phyloP scores from a whole-genome alignment of 2,113 vertebrate genomes.

The Brevimyrus niger region DNA sequence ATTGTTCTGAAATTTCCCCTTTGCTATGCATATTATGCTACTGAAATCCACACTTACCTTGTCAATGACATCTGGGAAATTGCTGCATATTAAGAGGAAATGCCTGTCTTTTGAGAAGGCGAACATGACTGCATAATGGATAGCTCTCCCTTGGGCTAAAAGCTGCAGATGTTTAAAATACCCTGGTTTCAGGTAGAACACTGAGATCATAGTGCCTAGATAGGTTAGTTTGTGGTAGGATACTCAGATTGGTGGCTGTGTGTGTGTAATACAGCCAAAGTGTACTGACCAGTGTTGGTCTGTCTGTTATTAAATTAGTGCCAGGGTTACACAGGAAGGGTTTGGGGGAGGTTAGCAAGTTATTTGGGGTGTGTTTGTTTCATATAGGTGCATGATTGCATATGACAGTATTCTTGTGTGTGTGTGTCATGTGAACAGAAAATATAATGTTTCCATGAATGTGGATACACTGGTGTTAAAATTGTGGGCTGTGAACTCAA shows the following conservation, averaged over 20 bases:
- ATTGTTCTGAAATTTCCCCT: conserved; percentile 88
- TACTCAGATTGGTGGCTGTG: background rate
- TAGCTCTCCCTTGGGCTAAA: conserved; percentile 48
- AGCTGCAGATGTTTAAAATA: conserved; percentile 36
- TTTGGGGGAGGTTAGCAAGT: background rate
- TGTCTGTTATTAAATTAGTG: background rate
- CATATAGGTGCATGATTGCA: background rate
- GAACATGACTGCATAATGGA: conserved; percentile 58
- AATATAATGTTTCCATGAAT: background rate
- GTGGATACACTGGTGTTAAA: background rate
- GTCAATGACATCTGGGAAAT: conserved; percentile 99
- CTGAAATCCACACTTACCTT: conserved; percentile 97
- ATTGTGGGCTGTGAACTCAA: background rate
- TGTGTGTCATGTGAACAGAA: background rate
- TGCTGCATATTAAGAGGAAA: conserved; percentile 97
- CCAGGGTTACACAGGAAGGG: background rate
- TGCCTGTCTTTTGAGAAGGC: conserved; percentile 78
- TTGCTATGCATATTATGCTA: conserved; percentile 78
- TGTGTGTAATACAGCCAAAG: background rate
- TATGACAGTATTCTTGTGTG: background rate
- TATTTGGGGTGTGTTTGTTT: background rate
- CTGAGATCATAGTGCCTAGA: conserved; percentile 36
- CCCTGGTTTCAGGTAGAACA: conserved; percentile 26
- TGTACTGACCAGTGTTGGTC: background rate
- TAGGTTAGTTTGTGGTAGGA: background rate